Conservation (phyloP, 2,888 invertebrate species). For the Penaeus monodon region DNA sequence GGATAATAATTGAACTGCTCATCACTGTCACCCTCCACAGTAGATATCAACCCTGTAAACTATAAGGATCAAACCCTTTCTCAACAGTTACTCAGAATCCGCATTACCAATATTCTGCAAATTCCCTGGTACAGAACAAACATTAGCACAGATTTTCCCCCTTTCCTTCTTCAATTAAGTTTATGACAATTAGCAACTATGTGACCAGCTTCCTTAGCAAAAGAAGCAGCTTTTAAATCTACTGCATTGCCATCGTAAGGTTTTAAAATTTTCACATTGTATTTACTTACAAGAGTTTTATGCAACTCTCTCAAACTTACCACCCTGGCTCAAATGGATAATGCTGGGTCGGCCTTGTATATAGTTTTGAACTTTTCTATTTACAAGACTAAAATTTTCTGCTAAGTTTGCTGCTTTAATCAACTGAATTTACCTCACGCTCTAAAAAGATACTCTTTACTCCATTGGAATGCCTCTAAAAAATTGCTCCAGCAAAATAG, state of each 20-base stretch:
- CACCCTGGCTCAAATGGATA: background rate
- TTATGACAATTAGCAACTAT: constrained; percentile 6
- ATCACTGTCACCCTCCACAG: too few species aligned
- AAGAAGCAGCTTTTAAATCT: background rate
- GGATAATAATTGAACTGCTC: too few species aligned
- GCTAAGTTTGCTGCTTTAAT: background rate
- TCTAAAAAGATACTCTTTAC: background rate
- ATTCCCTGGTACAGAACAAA: background rate
- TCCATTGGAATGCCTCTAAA: background rate
- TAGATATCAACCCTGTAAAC: too few species aligned
- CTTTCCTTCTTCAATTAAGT: background rate
- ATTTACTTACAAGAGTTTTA: background rate
- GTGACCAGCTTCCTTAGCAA: background rate
- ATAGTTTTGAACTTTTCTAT: background rate
- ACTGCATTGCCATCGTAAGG: background rate
- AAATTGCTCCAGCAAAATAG: background rate
- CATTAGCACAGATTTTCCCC: background rate
- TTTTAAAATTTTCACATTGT: background rate
- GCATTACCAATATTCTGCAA: too few species aligned
- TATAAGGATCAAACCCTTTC: too few species aligned
- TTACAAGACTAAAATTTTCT: background rate
- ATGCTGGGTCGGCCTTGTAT: too few species aligned
- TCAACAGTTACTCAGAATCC: too few species aligned
- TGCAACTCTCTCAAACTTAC: constrained; percentile 1
- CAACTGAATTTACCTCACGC: background rate